Evolutionary conservation across 1,140 invertebrate species (phyloP).

Genomic region (Contarinia nasturtii): DNA sequence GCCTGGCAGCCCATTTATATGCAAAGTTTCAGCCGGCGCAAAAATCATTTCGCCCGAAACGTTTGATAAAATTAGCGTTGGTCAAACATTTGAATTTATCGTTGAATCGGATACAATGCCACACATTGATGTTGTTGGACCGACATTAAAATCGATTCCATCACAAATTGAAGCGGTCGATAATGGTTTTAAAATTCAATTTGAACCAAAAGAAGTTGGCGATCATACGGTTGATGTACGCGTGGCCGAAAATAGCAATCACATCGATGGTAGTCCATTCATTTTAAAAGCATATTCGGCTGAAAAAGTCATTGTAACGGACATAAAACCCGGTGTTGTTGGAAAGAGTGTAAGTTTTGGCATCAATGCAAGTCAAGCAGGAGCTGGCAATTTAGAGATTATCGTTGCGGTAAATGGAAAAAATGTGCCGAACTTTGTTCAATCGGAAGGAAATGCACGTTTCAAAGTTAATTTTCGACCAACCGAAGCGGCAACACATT

Average conservation of each 20-base stretch:
- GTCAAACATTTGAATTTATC: conserved; percentile 60
- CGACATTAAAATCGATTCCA: conserved; percentile 45
- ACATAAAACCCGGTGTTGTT: conserved; percentile 72
- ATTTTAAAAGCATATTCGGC: conserved; percentile 90
- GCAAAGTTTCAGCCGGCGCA: conserved; percentile 48
- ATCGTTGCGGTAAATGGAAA: conserved; percentile 93
- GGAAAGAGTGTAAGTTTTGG: conserved; percentile 85
- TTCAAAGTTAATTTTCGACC: conserved; percentile 91
- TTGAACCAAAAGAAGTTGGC: conserved; percentile 76
- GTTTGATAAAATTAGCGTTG: conserved; percentile 83
- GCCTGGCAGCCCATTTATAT: conserved; percentile 65
- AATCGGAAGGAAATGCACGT: conserved; percentile 89
- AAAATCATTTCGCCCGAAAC: conserved; percentile 56
- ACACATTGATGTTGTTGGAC: conserved; percentile 58
- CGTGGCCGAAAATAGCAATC: conserved; percentile 43
- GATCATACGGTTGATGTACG: conserved; percentile 80
- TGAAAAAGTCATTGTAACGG: conserved; percentile 64
- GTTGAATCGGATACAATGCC: conserved; percentile 61
- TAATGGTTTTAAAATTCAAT: conserved; percentile 43
- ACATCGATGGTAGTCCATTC: conserved; percentile 87
- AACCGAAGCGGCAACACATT: conserved; percentile 73
- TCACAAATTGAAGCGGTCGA: conserved; percentile 35
- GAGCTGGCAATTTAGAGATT: conserved; percentile 92
- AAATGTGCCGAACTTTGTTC: conserved; percentile 96
- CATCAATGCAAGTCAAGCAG: conserved; percentile 55